phyloP scores from a whole-genome alignment of 2,113 vertebrate species.

The Sterrhoptilus dennistouni region DNA sequence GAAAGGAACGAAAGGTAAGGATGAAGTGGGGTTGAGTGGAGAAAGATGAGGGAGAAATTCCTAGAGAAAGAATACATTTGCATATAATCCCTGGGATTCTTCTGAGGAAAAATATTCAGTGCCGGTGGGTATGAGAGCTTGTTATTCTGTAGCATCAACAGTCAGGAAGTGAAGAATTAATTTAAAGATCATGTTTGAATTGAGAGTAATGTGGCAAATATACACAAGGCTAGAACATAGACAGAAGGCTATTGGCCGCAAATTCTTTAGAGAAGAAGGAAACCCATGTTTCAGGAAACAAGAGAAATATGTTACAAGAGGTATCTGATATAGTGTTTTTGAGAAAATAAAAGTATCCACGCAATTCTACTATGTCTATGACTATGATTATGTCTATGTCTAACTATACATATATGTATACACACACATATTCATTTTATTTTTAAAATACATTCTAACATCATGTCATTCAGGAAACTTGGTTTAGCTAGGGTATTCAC shows the following conservation, averaged over 20 bases:
- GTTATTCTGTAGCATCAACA: neutral
- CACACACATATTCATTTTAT: neutral
- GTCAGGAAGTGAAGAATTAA: neutral
- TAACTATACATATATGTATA: too few species aligned
- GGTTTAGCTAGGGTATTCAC: neutral
- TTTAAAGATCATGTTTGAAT: neutral
- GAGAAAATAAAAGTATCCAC: neutral
- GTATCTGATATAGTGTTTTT: neutral
- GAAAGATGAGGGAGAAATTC: neutral
- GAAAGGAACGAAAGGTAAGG: neutral
- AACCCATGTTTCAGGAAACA: neutral
- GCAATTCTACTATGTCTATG: neutral
- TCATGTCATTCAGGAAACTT: neutral
- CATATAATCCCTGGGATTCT: neutral
- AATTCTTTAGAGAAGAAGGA: neutral
- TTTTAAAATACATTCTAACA: neutral
- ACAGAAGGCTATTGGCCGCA: neutral
- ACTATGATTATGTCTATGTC: too few species aligned
- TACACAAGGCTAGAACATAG: neutral
- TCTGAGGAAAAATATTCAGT: neutral
- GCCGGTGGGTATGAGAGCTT: neutral
- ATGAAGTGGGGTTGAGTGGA: neutral
- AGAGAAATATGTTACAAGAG: neutral
- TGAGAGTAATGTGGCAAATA: neutral
- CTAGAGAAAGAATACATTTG: neutral